Base-by-base conservation (phyloP, 2,113 vertebrate genomes). In the Notothenia coriiceps region DNA sequence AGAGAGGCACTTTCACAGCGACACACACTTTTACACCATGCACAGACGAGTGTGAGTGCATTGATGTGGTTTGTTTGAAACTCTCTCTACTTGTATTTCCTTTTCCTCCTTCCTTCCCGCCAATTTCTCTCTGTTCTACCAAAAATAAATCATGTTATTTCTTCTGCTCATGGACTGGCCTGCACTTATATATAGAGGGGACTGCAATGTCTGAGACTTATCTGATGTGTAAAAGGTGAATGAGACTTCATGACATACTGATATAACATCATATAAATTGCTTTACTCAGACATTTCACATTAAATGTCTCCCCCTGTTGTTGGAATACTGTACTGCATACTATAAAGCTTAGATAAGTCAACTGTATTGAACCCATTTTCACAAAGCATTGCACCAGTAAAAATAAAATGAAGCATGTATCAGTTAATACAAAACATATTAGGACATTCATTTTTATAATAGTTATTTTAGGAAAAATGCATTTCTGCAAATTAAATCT, bases 261-360 rank as follows among this genome's bases (percentile, higher is more conserved):
- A 25, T 49, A 12, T 9, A 22, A 10, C 10, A 57, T 50, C 11
- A 18, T 51, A 10, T 49, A 33, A 47, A 9, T 11, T 11, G 50
- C 2, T 77, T 50, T 2, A 33, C 46, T 35, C 11, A n/a, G 6
- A 51, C 14, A 88, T 90, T 86, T 79, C 40, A 56, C n/a, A 64
- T 66, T 57, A 33, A 20, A 71, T 84, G 89, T 90, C 92, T 84
- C 92, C 92, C 90, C 87, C 92, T 93, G 88, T 79, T 90, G 92
- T 63, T 85, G 35, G 6, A 70, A 66, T 2, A 18, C 0, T 13
- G 63, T n/a, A 83, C 72, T 88, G 62, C 86, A 77, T 1, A 15
- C 47, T 29, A 1, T 40, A 6, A 6, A 40, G 35, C 35, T 40
- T 40, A 29, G 29, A 29, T 29, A 29, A 29, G 29, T 40, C 7